These are phyloP conservation scores for Meiosimyza platycephala DNA, from an alignment of 2,888 invertebrate species.

Conservation along the genomic window DNA sequence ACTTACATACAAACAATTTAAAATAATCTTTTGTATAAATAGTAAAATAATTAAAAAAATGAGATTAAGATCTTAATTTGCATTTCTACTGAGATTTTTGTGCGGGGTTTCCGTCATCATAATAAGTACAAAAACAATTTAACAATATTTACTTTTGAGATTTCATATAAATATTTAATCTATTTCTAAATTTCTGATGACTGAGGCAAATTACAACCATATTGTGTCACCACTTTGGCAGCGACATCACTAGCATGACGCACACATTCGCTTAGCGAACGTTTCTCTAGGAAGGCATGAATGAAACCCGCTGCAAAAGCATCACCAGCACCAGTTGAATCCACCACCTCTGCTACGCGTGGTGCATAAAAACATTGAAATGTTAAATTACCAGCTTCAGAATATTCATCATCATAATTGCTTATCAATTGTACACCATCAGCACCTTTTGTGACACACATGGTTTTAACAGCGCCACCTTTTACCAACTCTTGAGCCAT, in stretches of 20 bases:
- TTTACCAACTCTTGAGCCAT: constrained; percentile 48
- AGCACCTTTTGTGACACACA: constrained; percentile 75
- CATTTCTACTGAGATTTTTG: no score
- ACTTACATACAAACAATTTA: no score
- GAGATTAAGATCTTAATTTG: no score
- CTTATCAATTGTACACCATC: constrained; percentile 69
- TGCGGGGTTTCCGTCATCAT: no score
- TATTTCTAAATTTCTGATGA: no score
- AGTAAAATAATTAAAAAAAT: no score
- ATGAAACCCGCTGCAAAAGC: constrained; percentile 73
- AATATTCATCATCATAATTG: constrained; percentile 56
- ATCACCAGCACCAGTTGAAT: constrained; percentile 74
- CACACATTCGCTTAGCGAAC: constrained; percentile 66
- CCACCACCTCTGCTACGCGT: constrained; percentile 66
- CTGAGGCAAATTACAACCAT: constrained; percentile 68
- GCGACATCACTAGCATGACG: constrained; percentile 67
- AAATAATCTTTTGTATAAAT: no score
- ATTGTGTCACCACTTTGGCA: constrained; percentile 67
- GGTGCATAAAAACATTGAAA: constrained; percentile 64
- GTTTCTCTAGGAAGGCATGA: constrained; percentile 67
- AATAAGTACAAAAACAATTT: no score
- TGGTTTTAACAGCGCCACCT: constrained; percentile 58
- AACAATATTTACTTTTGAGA: no score
- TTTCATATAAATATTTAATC: no score
- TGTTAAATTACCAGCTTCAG: constrained; percentile 43